Evolutionary conservation across 1,140 invertebrate genomes (phyloP), one percentile per base, ranked within the genome.

Genomic region (Drosophila quadrilineata): DNA sequence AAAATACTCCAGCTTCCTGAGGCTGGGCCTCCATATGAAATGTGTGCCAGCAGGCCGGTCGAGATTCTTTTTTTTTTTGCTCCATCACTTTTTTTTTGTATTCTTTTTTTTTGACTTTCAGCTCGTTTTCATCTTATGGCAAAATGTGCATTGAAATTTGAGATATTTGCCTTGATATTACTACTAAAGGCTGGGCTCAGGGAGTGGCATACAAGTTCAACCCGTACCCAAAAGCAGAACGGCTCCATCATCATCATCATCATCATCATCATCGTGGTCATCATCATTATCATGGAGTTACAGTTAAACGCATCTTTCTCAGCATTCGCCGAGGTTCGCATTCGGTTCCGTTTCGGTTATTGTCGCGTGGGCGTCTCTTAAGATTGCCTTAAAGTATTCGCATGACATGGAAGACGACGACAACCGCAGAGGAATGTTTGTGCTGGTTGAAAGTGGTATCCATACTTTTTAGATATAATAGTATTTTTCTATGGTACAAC

Each of bases 151-250:
- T 67, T 79, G 79, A 85, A 85, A 85, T 85, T 85, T 79, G 79
- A 85, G 79, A 85, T 85, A 85, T 75, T 85, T 70, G 70, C 64
- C 80, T 76, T 85, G 79, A 85, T 85, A 79, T 75, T 75, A 71
- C 70, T 79, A 75, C 67, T 75, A 85, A 75, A 74, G 77, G 77
- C 77, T 26, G 50, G 59, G 69, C 69, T 65, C 22, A 64, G 54
- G 73, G 65, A 69, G 69, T 58, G 69, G 60, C 60, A 50, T 24
- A n/a, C n/a, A n/a, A n/a, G n/a, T n/a, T n/a, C n/a, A 35, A 52
- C 14, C 65, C 53, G 54, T n/a, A 52, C 50, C 49, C 49, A 49
- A 16, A 29, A 21, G 3, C 40, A 2, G 16, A 6, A 40, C n/a
- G n/a, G n/a, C n/a, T n/a, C 24, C 54, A 46, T 46, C 75, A 72